These are phyloP conservation scores for Eupithecia abbreviata DNA, from an alignment of 2,888 invertebrate genomes.

Conservation along the genomic window DNA sequence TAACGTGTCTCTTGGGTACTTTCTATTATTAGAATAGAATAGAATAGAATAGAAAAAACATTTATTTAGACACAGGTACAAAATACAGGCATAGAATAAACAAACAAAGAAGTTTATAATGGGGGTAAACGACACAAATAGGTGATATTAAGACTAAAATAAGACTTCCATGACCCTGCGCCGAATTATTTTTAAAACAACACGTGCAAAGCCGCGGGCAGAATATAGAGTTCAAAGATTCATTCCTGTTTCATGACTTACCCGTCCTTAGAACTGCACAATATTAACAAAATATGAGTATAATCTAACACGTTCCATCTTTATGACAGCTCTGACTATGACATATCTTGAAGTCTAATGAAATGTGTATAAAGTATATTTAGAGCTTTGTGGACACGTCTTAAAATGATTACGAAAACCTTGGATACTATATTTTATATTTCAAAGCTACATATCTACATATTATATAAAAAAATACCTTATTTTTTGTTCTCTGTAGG, in stretches of 20 bases:
- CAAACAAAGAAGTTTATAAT: too few species aligned
- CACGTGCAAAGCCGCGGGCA: too few species aligned
- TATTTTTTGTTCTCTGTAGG: background rate
- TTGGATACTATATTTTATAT: background rate
- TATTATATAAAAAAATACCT: too few species aligned
- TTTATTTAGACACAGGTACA: too few species aligned
- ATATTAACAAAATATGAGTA: background rate
- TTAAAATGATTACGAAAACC: background rate
- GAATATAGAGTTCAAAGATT: background rate
- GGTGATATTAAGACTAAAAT: too few species aligned
- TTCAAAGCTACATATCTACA: background rate
- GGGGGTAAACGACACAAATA: too few species aligned
- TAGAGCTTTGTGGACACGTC: background rate
- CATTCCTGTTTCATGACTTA: background rate
- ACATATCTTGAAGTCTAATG: background rate
- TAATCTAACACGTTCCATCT: constrained; percentile 13
- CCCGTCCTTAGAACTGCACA: background rate
- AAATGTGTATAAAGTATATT: background rate
- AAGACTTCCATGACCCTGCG: too few species aligned
- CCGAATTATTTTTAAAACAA: too few species aligned
- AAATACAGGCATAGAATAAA: too few species aligned
- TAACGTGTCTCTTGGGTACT: background rate
- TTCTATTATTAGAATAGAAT: background rate
- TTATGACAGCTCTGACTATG: background rate
- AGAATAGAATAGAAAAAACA: too few species aligned